Evolutionary conservation across 2,888 invertebrate species (phyloP), one percentile per base, ranked within the genome.

Genomic region (Mimumesa dahlbomi): DNA sequence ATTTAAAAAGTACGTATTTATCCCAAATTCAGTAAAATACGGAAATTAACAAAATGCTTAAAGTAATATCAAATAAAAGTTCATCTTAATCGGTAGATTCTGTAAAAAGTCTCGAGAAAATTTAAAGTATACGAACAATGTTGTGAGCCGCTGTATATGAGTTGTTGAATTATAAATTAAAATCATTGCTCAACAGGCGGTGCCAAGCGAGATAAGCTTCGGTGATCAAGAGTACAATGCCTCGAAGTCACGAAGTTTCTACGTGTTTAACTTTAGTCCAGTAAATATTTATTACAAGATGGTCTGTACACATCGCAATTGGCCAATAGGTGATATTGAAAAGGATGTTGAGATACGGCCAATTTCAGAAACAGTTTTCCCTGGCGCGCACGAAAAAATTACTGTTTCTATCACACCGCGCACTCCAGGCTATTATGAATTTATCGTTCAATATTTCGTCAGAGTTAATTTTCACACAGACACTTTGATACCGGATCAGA

Each of bases 221-320:
- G 88, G 85, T 2, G 70, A 84, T 29, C 62, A 85, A 6, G 66
- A 59, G 9, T 59, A 57, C 29, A 43, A 61, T 70, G 75, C 40
- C 89, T 65, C 69, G 1, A 82, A 82, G 29, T 71, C 83, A 19
- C 73, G 83, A 3, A 75, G 79, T 40, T 90, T 91, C 58, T 71
- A 86, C 34, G 43, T 90, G 13, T 88, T 85, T 63, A 91, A 91
- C 82, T 89, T 89, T 68, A 90, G 91, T 22, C 46, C 77, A 16
- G 88, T 90, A 1, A 79, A 84, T 2, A 85, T 91, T 14, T 82
- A 86, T 68, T 91, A 87, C 66, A 66, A 83, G 46, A 70, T 91
- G 25, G 67, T 49, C 7, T 73, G 77, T 21, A 63, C 49, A 5
- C 68, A 79, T n/a, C 59, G 48, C 7, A 69, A 71, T 19, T 77